phyloP scores from a whole-genome alignment of 92 coral and sea anemone genomes.

The Actinernus sp. region DNA sequence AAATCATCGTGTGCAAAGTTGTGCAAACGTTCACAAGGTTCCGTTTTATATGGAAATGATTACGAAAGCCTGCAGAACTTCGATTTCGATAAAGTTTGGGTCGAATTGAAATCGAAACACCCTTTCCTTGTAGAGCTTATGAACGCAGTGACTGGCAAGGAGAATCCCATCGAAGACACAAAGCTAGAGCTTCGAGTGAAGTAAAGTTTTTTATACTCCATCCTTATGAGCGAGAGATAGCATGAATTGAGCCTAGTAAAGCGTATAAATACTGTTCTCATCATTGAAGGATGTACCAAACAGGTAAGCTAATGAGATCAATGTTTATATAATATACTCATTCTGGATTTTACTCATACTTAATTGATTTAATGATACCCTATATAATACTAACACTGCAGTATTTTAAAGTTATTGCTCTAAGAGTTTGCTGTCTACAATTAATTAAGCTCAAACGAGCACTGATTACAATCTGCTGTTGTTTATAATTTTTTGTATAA shows the following conservation, averaged over 20 bases:
- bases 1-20: slow-evolving; percentile 1
- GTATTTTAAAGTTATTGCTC: too few relatives aligned
- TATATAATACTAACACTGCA: too few relatives aligned
- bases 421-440: too few relatives aligned
- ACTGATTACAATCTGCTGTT: too few relatives aligned
- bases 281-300: slow-evolving; percentile 83
- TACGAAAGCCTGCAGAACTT: slow-evolving; percentile 49
- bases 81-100: slow-evolving; percentile 48
- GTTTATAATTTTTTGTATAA: too few relatives aligned
- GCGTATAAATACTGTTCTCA: slow-evolving; percentile 65
- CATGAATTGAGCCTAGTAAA: slow-evolving; percentile 69
- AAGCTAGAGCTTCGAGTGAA: slow-evolving; percentile 45
- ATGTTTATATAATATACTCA: too few relatives aligned
- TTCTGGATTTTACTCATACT: too few relatives aligned
- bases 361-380: too few relatives aligned
- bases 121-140: slow-evolving; percentile 54
- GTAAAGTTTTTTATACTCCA: slow-evolving; percentile 60
- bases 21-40: slow-evolving; percentile 29
- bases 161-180: slow-evolving; percentile 27
- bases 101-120: slow-evolving; percentile 37
- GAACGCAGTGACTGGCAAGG: slow-evolving; percentile 68
- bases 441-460: too few relatives aligned
- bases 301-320: slow-evolving; percentile 50
- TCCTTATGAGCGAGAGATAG: slow-evolving; percentile 80
- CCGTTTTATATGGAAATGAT: slow-evolving; percentile 29